Percentiles rank a stretch among this genome's conserved stretches.
These are phyloP conservation scores for Sycobia sp. DNA, from an alignment of 1,140 invertebrate genomes.

Conservation along the genomic window DNA sequence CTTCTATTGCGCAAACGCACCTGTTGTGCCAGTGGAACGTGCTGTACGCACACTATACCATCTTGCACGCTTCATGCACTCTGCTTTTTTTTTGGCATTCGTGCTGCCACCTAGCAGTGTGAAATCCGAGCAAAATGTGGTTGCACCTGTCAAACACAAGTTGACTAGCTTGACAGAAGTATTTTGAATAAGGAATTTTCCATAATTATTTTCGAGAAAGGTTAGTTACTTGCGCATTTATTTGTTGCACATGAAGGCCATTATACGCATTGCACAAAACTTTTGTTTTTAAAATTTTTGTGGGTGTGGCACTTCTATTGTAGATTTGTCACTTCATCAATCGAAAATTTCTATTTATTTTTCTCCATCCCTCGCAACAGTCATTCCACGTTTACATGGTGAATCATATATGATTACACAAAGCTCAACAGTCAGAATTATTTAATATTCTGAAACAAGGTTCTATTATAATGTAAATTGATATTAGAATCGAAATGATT, in stretches of 20 bases:
- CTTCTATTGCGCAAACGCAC: no score
- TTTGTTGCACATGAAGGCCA: background rate
- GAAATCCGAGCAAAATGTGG: constrained; percentile 26
- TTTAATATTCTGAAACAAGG: no score
- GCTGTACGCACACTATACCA: no score
- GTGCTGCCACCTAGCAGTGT: constrained; percentile 19
- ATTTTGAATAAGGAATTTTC: constrained; percentile 27
- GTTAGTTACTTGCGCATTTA: constrained; percentile 3
- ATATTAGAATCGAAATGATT: background rate
- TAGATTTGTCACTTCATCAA: background rate
- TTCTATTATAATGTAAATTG: no score
- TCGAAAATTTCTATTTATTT: background rate
- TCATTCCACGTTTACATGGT: no score
- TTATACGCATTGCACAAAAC: no score
- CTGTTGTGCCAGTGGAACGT: no score
- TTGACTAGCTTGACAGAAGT: constrained; percentile 35
- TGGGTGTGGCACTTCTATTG: constrained; percentile 39
- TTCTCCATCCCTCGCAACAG: no score
- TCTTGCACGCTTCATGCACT: no score
- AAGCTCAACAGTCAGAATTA: no score
- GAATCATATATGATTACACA: no score
- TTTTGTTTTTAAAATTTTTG: background rate
- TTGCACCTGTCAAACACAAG: constrained; percentile 47
- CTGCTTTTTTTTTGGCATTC: no score
- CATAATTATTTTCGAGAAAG: constrained; percentile 5